Evolutionary conservation across 2,888 invertebrate genomes (phyloP).

Genomic region (Drosophila seclusa): DNA sequence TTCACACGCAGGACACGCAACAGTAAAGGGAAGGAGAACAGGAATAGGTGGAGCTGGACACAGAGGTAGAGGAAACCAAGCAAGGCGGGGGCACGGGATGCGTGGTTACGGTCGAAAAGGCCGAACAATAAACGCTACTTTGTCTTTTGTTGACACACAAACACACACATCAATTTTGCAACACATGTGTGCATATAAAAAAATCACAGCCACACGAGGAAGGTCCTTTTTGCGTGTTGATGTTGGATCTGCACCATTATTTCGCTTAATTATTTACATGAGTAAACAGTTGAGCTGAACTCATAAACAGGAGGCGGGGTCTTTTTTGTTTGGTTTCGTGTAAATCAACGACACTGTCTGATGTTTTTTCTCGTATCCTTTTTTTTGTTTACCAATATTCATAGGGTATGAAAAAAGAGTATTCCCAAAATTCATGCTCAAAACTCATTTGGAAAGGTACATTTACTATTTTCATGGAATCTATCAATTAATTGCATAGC

Average conservation of each 20-base stretch:
- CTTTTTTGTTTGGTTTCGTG: slow-evolving; percentile 40
- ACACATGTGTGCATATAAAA: slow-evolving; percentile 39
- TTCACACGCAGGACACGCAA: slow-evolving; percentile 60
- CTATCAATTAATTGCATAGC: not conserved
- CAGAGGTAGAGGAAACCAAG: slow-evolving; percentile 6
- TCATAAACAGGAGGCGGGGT: slow-evolving; percentile 14
- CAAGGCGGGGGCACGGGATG: slow-evolving; percentile 29
- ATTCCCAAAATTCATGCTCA: not conserved
- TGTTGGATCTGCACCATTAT: slow-evolving; percentile 71
- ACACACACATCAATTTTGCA: slow-evolving; percentile 13
- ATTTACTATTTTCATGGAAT: not conserved
- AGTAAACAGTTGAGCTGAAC: slow-evolving; percentile 70
- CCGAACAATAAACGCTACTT: slow-evolving; percentile 67
- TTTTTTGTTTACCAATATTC: not conserved
- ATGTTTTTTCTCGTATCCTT: not conserved
- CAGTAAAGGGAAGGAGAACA: not conserved
- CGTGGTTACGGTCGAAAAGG: slow-evolving; percentile 50
- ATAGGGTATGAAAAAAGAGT: not conserved
- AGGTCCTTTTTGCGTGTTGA: slow-evolving; percentile 53
- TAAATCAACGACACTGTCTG: slow-evolving; percentile 37
- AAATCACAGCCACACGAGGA: slow-evolving; percentile 63
- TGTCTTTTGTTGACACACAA: slow-evolving; percentile 68
- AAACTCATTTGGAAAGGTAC: not conserved
- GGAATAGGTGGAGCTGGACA: slow-evolving; percentile 1
- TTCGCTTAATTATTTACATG: slow-evolving; percentile 78